These are phyloP conservation scores for Brachionus plicatilis DNA, from an alignment of 1,140 invertebrate species.

Conservation along the genomic window DNA sequence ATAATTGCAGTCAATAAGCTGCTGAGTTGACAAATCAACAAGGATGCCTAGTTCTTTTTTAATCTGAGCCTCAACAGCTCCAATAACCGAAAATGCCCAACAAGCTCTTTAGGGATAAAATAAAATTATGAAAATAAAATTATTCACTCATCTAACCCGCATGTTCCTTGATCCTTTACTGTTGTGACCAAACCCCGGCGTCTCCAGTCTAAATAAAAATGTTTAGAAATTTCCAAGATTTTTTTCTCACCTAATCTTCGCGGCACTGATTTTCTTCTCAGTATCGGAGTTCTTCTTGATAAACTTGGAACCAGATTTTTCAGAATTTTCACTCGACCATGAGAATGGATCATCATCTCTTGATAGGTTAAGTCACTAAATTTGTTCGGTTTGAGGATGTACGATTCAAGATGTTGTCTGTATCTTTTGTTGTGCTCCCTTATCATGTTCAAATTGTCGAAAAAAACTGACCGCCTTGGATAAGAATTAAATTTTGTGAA, in stretches of 20 bases:
- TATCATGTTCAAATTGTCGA: neutral
- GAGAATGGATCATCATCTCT: neutral
- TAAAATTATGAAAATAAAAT: neutral
- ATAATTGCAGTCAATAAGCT: conserved; percentile 48
- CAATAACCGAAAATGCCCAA: conserved; percentile 42
- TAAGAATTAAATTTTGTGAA: neutral
- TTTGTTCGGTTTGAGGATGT: neutral
- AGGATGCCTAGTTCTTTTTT: conserved; percentile 44
- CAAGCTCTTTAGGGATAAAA: neutral
- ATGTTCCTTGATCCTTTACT: conserved; percentile 39
- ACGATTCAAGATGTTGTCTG: neutral
- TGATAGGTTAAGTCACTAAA: conserved; percentile 22
- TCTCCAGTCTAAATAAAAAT: conserved; percentile 30
- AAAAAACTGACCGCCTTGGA: neutral
- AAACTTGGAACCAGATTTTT: neutral
- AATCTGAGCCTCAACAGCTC: conserved; percentile 46
- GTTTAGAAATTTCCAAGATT: neutral
- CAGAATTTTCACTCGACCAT: neutral
- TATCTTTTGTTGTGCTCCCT: neutral
- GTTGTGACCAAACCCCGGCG: neutral
- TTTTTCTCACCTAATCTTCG: neutral
- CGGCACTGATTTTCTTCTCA: neutral
- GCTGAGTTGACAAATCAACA: conserved; percentile 46
- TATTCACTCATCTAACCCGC: neutral
- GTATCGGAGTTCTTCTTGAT: neutral